Percentiles rank a stretch among this genome's conserved stretches.
phyloP scores from a whole-genome alignment of 2,113 vertebrate species.

The Pandion haliaetus region DNA sequence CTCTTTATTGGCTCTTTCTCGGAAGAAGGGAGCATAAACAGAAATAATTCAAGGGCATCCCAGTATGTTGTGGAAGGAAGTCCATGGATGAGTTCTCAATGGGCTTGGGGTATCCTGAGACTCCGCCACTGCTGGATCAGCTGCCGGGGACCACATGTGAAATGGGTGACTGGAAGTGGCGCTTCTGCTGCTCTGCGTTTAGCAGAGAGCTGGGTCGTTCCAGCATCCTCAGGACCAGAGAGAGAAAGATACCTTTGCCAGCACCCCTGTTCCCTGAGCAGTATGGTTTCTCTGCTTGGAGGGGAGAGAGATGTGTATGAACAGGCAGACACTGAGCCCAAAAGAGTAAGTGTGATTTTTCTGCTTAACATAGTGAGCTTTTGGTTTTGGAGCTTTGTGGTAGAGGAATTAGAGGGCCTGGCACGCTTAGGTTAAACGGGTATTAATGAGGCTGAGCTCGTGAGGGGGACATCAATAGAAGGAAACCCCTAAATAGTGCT shows the following conservation, averaged over 20 bases:
- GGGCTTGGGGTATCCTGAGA: neutral
- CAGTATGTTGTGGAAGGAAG: neutral
- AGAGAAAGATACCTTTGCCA: neutral
- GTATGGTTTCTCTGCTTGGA: neutral
- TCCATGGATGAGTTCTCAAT: neutral
- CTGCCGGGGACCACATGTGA: fast-evolving
- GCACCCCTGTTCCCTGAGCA: neutral
- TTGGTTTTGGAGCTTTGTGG: neutral
- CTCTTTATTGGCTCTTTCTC: neutral
- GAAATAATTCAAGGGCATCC: neutral
- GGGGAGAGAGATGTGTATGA: neutral
- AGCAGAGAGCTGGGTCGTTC: neutral
- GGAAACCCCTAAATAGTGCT: neutral
- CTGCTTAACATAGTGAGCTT: neutral
- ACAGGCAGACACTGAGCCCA: neutral
- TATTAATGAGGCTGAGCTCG: neutral
- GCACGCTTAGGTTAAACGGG: neutral
- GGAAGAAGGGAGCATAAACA: neutral
- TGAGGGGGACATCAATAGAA: neutral
- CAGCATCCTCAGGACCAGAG: neutral
- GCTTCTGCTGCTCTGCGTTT: neutral
- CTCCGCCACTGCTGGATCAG: neutral
- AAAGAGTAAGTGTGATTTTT: neutral
- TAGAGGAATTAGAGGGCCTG: neutral
- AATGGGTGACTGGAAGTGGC: neutral